These are phyloP conservation scores for Nansenia antarctica DNA, from an alignment of 2,113 vertebrate genomes.

Conservation along the genomic window DNA sequence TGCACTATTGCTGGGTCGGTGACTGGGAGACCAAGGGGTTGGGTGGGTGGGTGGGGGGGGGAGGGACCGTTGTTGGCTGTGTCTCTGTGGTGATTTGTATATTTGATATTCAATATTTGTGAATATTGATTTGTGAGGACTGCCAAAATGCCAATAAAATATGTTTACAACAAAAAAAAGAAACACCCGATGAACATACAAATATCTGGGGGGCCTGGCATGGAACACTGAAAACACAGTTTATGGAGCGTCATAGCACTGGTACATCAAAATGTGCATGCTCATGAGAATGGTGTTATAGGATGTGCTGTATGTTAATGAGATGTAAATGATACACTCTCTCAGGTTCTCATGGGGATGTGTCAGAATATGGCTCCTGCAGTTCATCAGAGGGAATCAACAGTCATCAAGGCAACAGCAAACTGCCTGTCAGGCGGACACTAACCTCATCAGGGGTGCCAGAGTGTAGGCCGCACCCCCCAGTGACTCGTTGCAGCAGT, in stretches of 20 bases:
- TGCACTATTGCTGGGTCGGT: too few species aligned
- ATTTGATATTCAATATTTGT: too few species aligned
- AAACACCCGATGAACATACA: slow-evolving; percentile 68
- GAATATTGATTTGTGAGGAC: too few species aligned
- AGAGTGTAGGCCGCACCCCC: slow-evolving; percentile 68
- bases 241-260: slow-evolving; percentile 76
- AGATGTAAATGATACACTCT: slow-evolving; percentile 43
- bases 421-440: slow-evolving; percentile 72
- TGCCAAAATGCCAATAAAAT: too few species aligned
- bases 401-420: slow-evolving; percentile 71
- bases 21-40: too few species aligned
- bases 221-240: slow-evolving; percentile 81
- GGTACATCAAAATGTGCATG: slow-evolving; percentile 73
- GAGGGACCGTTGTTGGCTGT: too few species aligned
- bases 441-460: slow-evolving; percentile 70
- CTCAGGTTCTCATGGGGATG: slow-evolving; percentile 84
- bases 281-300: slow-evolving; percentile 38
- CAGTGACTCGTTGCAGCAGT: slow-evolving; percentile 65
- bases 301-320: slow-evolving; percentile 34
- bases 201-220: slow-evolving; percentile 92
- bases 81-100: too few species aligned
- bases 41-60: too few species aligned
- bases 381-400: slow-evolving; percentile 77
- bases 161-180: too few species aligned
- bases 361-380: slow-evolving; percentile 83